These are phyloP conservation scores for Digitonthophagus gazella DNA, from an alignment of 2,888 invertebrate genomes.

Conservation along the genomic window DNA sequence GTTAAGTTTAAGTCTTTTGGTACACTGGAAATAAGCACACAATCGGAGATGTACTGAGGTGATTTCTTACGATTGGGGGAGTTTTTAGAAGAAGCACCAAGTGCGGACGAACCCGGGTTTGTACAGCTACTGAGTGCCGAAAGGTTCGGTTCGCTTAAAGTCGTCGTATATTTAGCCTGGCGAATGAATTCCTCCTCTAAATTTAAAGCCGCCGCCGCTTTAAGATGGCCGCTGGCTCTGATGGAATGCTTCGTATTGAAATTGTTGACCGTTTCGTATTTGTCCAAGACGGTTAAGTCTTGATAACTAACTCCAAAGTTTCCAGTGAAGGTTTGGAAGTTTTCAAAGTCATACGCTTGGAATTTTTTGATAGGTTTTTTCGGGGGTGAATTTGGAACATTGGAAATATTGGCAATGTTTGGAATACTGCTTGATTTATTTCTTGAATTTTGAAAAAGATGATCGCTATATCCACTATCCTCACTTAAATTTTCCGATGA, in stretches of 20 bases:
- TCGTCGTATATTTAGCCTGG: conserved; percentile 37
- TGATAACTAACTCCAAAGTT: conserved; percentile 51
- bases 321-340: conserved; percentile 43
- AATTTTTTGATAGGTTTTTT: conserved; percentile 34
- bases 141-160: conserved; percentile 51
- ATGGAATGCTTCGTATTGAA: conserved; percentile 28
- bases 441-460: conserved; percentile 43
- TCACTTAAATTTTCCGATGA: conserved; percentile 78
- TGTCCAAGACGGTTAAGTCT: conserved; percentile 46
- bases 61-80: conserved; percentile 17
- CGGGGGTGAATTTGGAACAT: neutral
- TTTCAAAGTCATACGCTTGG: conserved; percentile 44
- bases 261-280: conserved; percentile 36
- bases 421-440: conserved; percentile 53
- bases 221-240: conserved; percentile 3
- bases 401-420: conserved; percentile 44
- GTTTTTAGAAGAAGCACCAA: too few relatives aligned
- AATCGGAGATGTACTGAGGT: conserved; percentile 42
- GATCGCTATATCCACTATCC: conserved; percentile 75
- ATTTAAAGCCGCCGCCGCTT: conserved; percentile 26
- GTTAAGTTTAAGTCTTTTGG: conserved; percentile 68
- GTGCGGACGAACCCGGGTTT: conserved; percentile 29
- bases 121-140: conserved; percentile 30
- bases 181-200: neutral
- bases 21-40: conserved; percentile 56